A percentile compares a stretch with the other conserved stretches of the same genome.
Evolutionary conservation across 2,113 vertebrate species (phyloP).

Genomic region (Zootoca vivipara): DNA sequence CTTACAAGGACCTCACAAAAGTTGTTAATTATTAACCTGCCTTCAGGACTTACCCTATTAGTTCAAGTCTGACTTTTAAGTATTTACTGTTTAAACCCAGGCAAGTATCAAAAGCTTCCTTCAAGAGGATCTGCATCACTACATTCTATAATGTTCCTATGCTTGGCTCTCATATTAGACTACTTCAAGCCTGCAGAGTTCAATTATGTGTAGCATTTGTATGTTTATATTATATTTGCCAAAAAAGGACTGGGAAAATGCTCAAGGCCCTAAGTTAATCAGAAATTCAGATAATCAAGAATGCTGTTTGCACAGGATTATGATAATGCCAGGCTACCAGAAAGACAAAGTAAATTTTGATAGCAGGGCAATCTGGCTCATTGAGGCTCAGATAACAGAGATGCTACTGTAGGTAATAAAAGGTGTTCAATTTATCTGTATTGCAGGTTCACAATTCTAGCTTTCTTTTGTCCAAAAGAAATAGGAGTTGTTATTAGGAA

Average conservation of each 20-base stretch:
- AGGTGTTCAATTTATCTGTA: background rate
- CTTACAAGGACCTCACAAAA: slow-evolving; percentile 50
- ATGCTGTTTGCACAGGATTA: slow-evolving; percentile 12
- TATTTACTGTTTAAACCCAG: slow-evolving; percentile 30
- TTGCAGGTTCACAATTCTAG: background rate
- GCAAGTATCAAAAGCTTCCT: slow-evolving; percentile 23
- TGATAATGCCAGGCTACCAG: background rate
- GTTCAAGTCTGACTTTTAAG: slow-evolving; percentile 44
- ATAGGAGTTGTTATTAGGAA: background rate
- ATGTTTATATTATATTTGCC: background rate
- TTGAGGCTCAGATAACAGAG: background rate
- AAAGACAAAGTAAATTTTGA: slow-evolving; percentile 7
- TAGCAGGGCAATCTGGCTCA: slow-evolving; percentile 6
- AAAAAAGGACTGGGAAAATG: slow-evolving; percentile 3
- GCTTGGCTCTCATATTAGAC: slow-evolving; percentile 18
- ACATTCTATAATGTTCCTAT: background rate
- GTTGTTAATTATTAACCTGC: slow-evolving; percentile 58
- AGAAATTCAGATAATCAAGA: slow-evolving; percentile 11
- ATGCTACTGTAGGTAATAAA: slow-evolving; percentile 2
- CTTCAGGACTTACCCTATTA: slow-evolving; percentile 39
- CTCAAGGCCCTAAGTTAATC: slow-evolving; percentile 1
- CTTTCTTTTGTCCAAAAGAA: background rate
- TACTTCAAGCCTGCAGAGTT: slow-evolving; percentile 17
- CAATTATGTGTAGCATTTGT: slow-evolving; percentile 14
- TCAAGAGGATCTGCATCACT: slow-evolving; percentile 1